These are phyloP conservation scores for Melangyna quadrimaculata DNA, from an alignment of 2,888 invertebrate genomes.

Conservation along the genomic window DNA sequence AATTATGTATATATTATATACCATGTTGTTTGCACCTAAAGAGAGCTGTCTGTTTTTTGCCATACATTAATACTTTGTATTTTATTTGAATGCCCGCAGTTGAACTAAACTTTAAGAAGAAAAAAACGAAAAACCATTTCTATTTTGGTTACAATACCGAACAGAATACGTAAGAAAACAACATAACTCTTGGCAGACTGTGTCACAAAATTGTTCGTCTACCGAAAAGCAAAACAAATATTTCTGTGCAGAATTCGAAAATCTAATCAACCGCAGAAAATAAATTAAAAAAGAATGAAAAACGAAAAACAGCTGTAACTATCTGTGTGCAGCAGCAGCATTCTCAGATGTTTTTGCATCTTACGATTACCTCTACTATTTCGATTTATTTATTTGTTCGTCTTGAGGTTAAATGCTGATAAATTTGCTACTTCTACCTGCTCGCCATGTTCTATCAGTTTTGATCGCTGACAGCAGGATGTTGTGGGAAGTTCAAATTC, in stretches of 20 bases:
- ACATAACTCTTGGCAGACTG: slow-evolving; percentile 49
- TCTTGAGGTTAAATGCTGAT: slow-evolving; percentile 38
- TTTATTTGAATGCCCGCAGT: slow-evolving; percentile 34
- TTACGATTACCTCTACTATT: no score
- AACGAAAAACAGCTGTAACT: slow-evolving; percentile 16
- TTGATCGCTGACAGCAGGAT: slow-evolving; percentile 64
- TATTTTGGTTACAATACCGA: slow-evolving; percentile 40
- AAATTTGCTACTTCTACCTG: slow-evolving; percentile 51
- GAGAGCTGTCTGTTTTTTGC: slow-evolving; percentile 22
- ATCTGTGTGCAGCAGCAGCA: neutral
- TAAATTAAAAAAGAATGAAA: no score
- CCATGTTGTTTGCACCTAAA: neutral
- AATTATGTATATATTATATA: neutral
- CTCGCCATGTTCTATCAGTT: slow-evolving; percentile 49
- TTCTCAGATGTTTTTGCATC: slow-evolving; percentile 25
- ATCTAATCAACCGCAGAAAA: slow-evolving; percentile 34
- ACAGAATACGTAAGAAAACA: neutral
- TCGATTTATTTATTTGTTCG: slow-evolving; percentile 39
- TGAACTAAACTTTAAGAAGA: slow-evolving; percentile 33
- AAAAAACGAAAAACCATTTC: slow-evolving; percentile 18
- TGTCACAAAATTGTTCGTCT: slow-evolving; percentile 31
- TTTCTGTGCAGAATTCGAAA: slow-evolving; percentile 1
- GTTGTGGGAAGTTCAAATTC: slow-evolving; percentile 66
- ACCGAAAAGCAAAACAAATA: slow-evolving; percentile 5
- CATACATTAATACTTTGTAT: slow-evolving; percentile 44